Evolutionary conservation across 1,140 invertebrate genomes (phyloP).

Genomic region (Zaprionus africanus): DNA sequence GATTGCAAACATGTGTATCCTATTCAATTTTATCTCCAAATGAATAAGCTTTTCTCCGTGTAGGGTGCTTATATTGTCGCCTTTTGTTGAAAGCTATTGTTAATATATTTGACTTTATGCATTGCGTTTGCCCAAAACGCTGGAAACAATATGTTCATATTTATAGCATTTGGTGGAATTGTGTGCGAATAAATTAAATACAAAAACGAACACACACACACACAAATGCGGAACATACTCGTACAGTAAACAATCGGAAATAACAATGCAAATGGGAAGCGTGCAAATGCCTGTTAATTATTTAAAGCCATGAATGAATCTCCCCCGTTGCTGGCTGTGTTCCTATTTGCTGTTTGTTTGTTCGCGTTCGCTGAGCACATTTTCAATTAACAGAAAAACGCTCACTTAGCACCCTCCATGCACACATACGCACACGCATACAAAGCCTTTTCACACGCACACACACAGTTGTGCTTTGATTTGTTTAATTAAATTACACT

Average conservation of each 20-base stretch:
- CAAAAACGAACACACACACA: slow-evolving; percentile 17
- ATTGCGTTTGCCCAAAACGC: slow-evolving; percentile 16
- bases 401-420: slow-evolving; percentile 24
- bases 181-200: slow-evolving; percentile 41
- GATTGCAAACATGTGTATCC: background rate
- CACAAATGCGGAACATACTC: slow-evolving; percentile 3
- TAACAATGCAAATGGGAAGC: slow-evolving; percentile 21
- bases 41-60: background rate
- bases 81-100: slow-evolving; percentile 7
- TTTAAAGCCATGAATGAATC: slow-evolving; percentile 51
- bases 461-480: slow-evolving; percentile 50
- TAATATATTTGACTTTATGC: slow-evolving; percentile 48
- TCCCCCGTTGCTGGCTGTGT: background rate
- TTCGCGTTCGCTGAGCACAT: slow-evolving; percentile 68
- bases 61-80: background rate
- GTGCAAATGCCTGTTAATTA: slow-evolving; percentile 64
- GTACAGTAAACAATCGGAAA: slow-evolving; percentile 3
- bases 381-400: slow-evolving; percentile 77
- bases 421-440: background rate
- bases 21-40: background rate
- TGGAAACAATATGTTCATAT: slow-evolving; percentile 40
- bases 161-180: slow-evolving; percentile 17
- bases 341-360: slow-evolving; percentile 49
- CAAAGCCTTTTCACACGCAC: background rate
- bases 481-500: slow-evolving; percentile 83